phyloP scores from a whole-genome alignment of 2,113 vertebrate genomes.

The Vidua macroura region DNA sequence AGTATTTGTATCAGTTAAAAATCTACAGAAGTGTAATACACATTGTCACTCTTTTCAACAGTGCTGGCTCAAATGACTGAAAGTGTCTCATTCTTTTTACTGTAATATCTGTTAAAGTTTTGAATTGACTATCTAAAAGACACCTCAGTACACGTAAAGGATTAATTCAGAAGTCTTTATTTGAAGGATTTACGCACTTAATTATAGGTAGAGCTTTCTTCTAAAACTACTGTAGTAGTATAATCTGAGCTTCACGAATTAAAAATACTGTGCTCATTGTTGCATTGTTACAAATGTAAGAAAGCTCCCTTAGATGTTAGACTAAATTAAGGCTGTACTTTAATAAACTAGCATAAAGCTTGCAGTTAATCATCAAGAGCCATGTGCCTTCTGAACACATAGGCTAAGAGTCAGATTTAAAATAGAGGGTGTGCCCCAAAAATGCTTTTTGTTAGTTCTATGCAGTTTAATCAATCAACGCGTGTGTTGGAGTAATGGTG shows the following conservation, averaged over 20 bases:
- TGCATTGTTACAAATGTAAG: background rate
- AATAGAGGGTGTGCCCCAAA: background rate
- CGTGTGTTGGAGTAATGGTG: background rate
- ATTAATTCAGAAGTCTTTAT: conserved; percentile 21
- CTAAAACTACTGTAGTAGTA: conserved; percentile 32
- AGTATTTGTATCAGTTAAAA: background rate
- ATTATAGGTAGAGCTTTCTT: conserved; percentile 50
- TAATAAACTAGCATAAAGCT: conserved; percentile 43
- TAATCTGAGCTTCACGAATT: conserved; percentile 42
- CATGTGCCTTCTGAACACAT: conserved; percentile 18
- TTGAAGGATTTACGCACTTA: background rate
- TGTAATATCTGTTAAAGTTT: background rate
- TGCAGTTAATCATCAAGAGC: conserved; percentile 18
- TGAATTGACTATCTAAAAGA: conserved; percentile 14
- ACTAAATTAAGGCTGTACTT: conserved; percentile 31
- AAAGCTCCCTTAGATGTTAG: conserved; percentile 29
- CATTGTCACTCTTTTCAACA: background rate
- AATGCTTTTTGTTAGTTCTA: background rate
- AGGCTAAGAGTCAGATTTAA: conserved; percentile 7
- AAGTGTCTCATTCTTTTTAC: background rate
- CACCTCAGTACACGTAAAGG: background rate
- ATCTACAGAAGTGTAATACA: background rate
- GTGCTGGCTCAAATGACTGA: background rate
- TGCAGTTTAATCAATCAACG: background rate
- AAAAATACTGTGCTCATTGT: background rate